Evolutionary conservation across 2,797 vertebrate genomes (phyloP).

Genomic region (Perodicticus potto): DNA sequence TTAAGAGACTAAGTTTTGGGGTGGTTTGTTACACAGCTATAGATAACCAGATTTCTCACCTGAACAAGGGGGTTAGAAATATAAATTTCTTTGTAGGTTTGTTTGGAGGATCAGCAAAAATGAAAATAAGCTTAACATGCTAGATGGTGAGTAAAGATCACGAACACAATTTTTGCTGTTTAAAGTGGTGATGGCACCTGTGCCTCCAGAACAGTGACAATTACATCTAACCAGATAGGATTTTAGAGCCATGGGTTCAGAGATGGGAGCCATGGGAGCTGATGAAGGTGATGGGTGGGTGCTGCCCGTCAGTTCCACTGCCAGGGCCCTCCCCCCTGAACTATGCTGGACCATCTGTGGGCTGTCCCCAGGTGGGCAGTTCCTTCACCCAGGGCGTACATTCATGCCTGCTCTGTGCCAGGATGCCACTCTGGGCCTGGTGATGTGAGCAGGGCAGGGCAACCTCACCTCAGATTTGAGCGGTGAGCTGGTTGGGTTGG

Average conservation of each 20-base stretch:
- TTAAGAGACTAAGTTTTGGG: not conserved
- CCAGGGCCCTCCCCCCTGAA: not conserved
- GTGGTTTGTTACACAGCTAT: not conserved
- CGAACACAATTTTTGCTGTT: not conserved
- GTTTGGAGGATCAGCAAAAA: not conserved
- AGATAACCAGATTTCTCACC: not conserved
- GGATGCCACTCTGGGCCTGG: too few relatives aligned
- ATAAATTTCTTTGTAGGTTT: not conserved
- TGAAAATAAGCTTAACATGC: not conserved
- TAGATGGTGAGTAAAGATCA: not conserved
- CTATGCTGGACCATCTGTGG: not conserved
- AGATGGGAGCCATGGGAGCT: not conserved
- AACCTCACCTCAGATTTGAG: not conserved
- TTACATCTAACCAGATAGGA: not conserved
- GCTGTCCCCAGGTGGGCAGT: not conserved
- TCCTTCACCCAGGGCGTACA: not conserved
- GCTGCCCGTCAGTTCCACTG: not conserved
- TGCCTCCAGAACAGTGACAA: not conserved
- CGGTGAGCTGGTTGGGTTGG: not conserved
- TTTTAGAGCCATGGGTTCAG: rapidly evolving
- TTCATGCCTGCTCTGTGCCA: not conserved
- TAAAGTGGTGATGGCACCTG: not conserved
- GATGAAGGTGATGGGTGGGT: not conserved
- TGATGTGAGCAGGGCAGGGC: not conserved
- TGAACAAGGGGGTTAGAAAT: not conserved